phyloP scores from a whole-genome alignment of 2,888 invertebrate species.

The Diploptera punctata region DNA sequence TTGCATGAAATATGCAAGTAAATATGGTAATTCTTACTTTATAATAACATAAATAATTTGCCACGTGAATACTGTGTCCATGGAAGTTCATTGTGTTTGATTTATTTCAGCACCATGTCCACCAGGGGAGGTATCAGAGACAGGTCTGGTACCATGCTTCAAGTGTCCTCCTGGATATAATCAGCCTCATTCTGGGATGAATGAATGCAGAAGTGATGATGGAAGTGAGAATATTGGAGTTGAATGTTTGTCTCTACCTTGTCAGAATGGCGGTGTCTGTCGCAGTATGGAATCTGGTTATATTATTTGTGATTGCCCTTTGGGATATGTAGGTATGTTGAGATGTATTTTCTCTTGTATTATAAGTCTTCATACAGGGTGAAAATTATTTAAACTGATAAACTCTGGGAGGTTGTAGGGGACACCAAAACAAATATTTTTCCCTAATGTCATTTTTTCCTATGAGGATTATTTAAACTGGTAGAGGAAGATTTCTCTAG shows the following conservation, averaged over 20 bases:
- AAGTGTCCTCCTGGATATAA: conserved; percentile 56
- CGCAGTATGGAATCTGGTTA: conserved; percentile 49
- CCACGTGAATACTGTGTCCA: no score
- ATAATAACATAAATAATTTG: no score
- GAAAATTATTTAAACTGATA: no score
- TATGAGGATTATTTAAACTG: no score
- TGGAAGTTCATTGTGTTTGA: conserved; percentile 28
- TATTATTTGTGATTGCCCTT: conserved; percentile 58
- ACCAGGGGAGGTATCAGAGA: conserved; percentile 56
- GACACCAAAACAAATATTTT: no score
- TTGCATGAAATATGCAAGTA: no score
- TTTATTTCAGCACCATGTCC: conserved; percentile 59
- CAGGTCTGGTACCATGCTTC: conserved; percentile 63
- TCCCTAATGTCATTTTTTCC: no score
- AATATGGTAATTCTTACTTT: no score
- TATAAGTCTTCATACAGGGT: no score
- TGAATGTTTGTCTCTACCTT: conserved; percentile 60
- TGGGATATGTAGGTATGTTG: conserved; percentile 58
- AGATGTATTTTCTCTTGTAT: no score
- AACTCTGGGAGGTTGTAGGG: no score
- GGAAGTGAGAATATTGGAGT: not conserved
- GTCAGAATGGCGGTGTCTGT: conserved; percentile 56
- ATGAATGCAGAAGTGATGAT: not conserved
- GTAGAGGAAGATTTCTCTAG: no score
- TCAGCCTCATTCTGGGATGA: conserved; percentile 16